These are phyloP conservation scores for Nymphicus hollandicus DNA, from an alignment of 2,113 vertebrate genomes.

Conservation along the genomic window DNA sequence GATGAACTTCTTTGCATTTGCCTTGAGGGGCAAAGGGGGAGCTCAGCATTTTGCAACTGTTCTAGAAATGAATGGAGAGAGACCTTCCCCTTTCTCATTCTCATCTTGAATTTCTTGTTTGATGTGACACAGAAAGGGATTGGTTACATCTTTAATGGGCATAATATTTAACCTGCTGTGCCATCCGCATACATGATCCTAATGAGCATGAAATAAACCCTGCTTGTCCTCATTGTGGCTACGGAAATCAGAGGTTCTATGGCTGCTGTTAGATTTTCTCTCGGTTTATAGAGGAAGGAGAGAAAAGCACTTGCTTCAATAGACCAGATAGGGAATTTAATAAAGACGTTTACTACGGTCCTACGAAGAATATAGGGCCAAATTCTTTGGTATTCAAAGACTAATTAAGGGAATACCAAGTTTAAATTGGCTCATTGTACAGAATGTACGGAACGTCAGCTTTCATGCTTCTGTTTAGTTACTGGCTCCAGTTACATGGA, in stretches of 20 bases:
- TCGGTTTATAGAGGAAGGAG: background rate
- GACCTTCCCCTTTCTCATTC: background rate
- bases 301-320: background rate
- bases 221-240: background rate
- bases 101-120: background rate
- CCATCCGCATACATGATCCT: background rate
- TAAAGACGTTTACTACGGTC: background rate
- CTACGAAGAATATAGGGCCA: background rate
- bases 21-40: background rate
- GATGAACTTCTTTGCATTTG: background rate
- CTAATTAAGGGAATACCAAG: background rate
- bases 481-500: background rate
- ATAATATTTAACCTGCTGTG: slow-evolving; percentile 1
- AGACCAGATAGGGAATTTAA: background rate
- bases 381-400: background rate
- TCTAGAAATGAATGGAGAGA: background rate
- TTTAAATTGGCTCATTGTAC: background rate
- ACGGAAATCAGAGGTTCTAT: background rate
- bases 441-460: background rate
- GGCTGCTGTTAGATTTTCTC: background rate
- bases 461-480: background rate
- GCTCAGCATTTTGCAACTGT: background rate
- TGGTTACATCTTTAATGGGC: background rate
- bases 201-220: background rate
- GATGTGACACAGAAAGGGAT: background rate